Conservation (phyloP, 2,797 vertebrate species). For the Premnoplex brunnescens region DNA sequence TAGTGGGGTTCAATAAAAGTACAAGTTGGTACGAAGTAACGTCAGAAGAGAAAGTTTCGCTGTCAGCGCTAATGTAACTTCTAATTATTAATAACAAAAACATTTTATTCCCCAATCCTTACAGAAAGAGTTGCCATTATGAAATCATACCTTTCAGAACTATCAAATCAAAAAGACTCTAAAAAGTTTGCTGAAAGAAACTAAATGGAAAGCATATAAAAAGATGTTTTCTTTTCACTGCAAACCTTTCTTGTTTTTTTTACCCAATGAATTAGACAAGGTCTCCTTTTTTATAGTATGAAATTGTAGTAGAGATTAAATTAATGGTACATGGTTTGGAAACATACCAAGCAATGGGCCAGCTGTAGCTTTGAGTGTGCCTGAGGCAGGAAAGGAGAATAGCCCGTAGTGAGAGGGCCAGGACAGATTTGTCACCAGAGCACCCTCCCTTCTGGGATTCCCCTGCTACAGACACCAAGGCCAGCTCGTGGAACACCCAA, state of each 20-base stretch:
- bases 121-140: background rate
- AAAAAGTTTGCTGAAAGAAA: background rate
- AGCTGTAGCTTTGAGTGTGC: background rate
- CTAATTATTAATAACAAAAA: background rate
- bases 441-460: background rate
- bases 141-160: background rate
- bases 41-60: background rate
- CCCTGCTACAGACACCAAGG: background rate
- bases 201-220: background rate
- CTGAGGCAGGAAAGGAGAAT: background rate
- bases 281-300: too few species aligned
- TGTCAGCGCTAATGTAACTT: background rate
- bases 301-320: background rate
- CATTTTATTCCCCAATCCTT: background rate
- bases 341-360: background rate
- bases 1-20: constrained; percentile 42
- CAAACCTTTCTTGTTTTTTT: background rate
- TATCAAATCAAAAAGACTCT: background rate
- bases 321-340: background rate
- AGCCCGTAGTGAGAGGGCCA: background rate
- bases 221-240: background rate
- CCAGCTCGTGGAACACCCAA: background rate
- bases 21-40: background rate
- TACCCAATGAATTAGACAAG: background rate
- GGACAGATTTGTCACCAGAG: background rate